phyloP scores from a whole-genome alignment of 92 coral and sea anemone species.

The Heteractis magnifica region DNA sequence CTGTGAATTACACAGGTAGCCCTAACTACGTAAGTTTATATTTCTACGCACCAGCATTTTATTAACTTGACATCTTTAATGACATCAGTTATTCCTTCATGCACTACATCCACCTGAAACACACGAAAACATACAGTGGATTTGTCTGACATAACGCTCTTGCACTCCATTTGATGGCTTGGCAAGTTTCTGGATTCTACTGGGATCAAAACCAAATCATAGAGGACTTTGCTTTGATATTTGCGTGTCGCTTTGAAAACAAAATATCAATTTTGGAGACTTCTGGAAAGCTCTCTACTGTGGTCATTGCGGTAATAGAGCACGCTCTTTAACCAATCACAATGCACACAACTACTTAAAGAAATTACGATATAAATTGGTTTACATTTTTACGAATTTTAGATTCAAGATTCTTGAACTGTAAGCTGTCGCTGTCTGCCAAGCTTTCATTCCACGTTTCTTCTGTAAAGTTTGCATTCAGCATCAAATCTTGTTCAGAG shows the following conservation, averaged over 20 bases:
- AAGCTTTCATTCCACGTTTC: constrained; percentile 36
- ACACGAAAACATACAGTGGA: background rate
- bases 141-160: no score
- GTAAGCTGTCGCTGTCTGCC: constrained; percentile 9
- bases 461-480: constrained; percentile 24
- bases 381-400: constrained; percentile 27
- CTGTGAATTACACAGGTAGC: background rate
- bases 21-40: background rate
- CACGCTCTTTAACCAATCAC: background rate
- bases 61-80: background rate
- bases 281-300: background rate
- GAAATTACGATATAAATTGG: background rate
- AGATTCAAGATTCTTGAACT: constrained; percentile 25
- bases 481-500: background rate
- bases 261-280: no score
- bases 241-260: no score
- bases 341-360: background rate
- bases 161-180: no score
- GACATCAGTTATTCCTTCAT: background rate
- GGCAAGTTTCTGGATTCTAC: no score
- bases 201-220: no score
- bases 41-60: background rate
- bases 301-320: background rate
- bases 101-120: background rate
- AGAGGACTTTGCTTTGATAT: no score